Evolutionary conservation across 2,888 invertebrate genomes (phyloP).

Genomic region (Sinohyriopsis cumingii): DNA sequence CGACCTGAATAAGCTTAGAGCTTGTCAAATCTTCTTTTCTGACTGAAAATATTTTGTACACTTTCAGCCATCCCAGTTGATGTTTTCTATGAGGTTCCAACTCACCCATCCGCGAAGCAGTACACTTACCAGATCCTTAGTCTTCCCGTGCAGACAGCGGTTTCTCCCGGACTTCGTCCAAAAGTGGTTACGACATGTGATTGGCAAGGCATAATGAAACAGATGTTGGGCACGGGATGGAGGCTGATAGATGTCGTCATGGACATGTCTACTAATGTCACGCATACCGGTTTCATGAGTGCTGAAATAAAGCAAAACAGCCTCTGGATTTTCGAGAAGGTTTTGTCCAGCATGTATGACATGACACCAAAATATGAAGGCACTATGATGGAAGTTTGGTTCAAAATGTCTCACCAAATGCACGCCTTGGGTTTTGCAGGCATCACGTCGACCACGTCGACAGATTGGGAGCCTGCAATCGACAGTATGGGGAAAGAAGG

Average conservation of each 20-base stretch:
- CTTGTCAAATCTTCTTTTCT: background rate
- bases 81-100: slow-evolving; percentile 64
- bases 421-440: slow-evolving; percentile 34
- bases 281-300: too few species aligned
- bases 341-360: slow-evolving; percentile 49
- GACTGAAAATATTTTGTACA: background rate
- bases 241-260: slow-evolving; percentile 65
- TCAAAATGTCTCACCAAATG: slow-evolving; percentile 37
- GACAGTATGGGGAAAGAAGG: slow-evolving; percentile 62
- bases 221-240: slow-evolving; percentile 62
- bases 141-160: slow-evolving; percentile 36
- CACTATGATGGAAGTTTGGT: slow-evolving; percentile 58
- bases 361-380: slow-evolving; percentile 61
- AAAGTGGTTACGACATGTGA: slow-evolving; percentile 32
- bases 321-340: slow-evolving; percentile 68
- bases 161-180: slow-evolving; percentile 12
- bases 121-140: slow-evolving; percentile 60
- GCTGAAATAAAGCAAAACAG: slow-evolving; percentile 38
- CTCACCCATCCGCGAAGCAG: slow-evolving; percentile 33
- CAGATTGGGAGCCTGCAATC: slow-evolving; percentile 60
- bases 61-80: slow-evolving; percentile 62
- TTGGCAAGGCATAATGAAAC: slow-evolving; percentile 56
- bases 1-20: background rate
- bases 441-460: slow-evolving; percentile 16
- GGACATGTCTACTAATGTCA: slow-evolving; percentile 31